These are phyloP conservation scores for Selene dorsalis DNA, from an alignment of 2,797 vertebrate genomes.

Conservation along the genomic window DNA sequence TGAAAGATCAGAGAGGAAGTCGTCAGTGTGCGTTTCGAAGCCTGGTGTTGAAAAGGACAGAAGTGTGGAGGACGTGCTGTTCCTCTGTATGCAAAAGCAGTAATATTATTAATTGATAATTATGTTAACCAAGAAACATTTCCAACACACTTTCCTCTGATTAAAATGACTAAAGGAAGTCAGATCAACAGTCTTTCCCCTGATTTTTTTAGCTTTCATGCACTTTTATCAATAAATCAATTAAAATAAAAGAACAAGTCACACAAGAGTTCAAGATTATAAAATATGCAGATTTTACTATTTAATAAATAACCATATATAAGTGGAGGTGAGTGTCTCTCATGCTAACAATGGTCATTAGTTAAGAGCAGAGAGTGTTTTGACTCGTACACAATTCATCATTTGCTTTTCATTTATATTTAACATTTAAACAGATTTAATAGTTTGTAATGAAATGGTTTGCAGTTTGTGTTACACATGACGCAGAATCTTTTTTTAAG, in stretches of 20 bases:
- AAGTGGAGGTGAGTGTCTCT: too few species aligned
- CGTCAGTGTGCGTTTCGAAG: slow-evolving; percentile 1
- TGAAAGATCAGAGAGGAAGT: neutral
- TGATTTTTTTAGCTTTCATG: neutral
- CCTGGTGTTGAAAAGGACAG: neutral
- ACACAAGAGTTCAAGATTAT: neutral
- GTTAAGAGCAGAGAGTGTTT: neutral
- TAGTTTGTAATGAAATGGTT: neutral
- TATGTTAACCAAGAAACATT: neutral
- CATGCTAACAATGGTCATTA: too few species aligned
- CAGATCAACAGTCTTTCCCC: neutral
- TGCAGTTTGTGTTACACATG: too few species aligned
- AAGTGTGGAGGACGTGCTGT: neutral
- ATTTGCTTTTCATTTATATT: neutral
- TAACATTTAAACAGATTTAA: neutral
- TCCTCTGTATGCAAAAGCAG: neutral
- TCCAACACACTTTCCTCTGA: neutral
- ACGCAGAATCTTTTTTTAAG: neutral
- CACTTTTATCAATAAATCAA: neutral
- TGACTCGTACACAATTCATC: neutral
- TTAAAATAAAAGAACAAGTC: neutral
- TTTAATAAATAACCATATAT: too few species aligned
- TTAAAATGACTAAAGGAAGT: neutral
- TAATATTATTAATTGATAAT: too few species aligned
- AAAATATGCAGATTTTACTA: too few species aligned